Evolutionary conservation across 2,113 vertebrate species (phyloP), one percentile per base, ranked within the genome.

Genomic region (Tetrax tetrax): DNA sequence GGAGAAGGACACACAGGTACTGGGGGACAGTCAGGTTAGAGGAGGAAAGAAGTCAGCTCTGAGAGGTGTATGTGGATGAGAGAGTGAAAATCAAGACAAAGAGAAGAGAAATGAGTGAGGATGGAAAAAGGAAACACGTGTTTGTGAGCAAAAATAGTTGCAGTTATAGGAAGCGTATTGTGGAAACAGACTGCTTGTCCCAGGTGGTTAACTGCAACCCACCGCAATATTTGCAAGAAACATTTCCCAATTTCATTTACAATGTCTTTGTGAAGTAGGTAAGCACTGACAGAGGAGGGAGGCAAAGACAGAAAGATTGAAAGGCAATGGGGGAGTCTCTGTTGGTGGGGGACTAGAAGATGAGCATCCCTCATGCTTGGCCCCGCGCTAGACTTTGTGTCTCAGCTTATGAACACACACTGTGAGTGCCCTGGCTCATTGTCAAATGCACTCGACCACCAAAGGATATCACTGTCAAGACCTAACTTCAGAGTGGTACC

Each of bases 81-180:
- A 50, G 48, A 84, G 25, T 47, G 59, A 89, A 89, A 91, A 93
- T 66, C 76, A 89, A 89, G 81, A 95, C 17, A 37, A 63, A 59
- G 33, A 66, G n/a, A 66, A 76, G 31, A 87, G 4, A 92, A 83
- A 86, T 68, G 83, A 89, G 53, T 70, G 80, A 96, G 18, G 33
- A 78, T 96, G 95, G 89, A 96, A 96, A 96, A 89, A 95, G 92
- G 94, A 97, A 96, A 87, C 96, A 96, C 91, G 83, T 96, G 94
- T 72, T 82, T 63, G 65, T 61, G 87, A 94, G 50, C 37, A 91
- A 93, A 96, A 96, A 80, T 91, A 96, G 89, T 50, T 74, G 65
- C 85, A 80, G 91, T 72, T 63, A 80, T 95, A 92, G 94, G 87
- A 96, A 95, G 66, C 0, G 12, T 92, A 81, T 75, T 95, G 70